phyloP scores from a whole-genome alignment of 1,140 invertebrate species.

The Pachyrhynchus sulphureomaculatus region DNA sequence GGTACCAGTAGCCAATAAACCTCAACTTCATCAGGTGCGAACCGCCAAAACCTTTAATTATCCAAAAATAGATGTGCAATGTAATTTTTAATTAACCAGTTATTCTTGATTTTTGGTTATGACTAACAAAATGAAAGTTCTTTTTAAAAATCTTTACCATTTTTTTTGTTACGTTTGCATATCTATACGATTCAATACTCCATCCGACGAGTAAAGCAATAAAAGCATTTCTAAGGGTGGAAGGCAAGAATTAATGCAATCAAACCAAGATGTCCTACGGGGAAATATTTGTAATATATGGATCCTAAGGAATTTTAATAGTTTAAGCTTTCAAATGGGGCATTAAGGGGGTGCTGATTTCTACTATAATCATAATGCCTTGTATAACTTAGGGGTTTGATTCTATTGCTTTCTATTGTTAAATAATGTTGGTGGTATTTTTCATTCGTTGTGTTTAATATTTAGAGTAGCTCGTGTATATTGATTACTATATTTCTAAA shows the following conservation, averaged over 20 bases:
- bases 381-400: conserved; percentile 4
- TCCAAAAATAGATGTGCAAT: too few relatives aligned
- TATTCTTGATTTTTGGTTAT: too few relatives aligned
- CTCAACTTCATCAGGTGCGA: too few relatives aligned
- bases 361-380: conserved; percentile 11
- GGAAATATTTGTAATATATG: conserved; percentile 24
- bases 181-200: background rate
- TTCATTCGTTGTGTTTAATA: too few relatives aligned
- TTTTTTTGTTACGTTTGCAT: too few relatives aligned
- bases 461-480: too few relatives aligned
- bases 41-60: too few relatives aligned
- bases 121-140: too few relatives aligned
- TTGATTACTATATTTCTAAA: too few relatives aligned
- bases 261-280: conserved; percentile 23
- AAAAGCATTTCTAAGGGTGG: conserved; percentile 1
- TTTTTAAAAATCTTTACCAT: too few relatives aligned
- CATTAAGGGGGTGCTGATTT: conserved; percentile 3
- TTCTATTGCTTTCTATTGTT: conserved; percentile 3
- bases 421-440: conserved; percentile 9
- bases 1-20: too few relatives aligned
- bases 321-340: conserved; percentile 8
- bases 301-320: conserved; percentile 25
- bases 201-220: background rate
- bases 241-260: conserved; percentile 17
- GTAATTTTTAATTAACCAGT: too few relatives aligned